Percentiles rank a stretch among this genome's conserved stretches.
Evolutionary conservation across 2,888 invertebrate species (phyloP).

Genomic region (Nebria brevicollis): DNA sequence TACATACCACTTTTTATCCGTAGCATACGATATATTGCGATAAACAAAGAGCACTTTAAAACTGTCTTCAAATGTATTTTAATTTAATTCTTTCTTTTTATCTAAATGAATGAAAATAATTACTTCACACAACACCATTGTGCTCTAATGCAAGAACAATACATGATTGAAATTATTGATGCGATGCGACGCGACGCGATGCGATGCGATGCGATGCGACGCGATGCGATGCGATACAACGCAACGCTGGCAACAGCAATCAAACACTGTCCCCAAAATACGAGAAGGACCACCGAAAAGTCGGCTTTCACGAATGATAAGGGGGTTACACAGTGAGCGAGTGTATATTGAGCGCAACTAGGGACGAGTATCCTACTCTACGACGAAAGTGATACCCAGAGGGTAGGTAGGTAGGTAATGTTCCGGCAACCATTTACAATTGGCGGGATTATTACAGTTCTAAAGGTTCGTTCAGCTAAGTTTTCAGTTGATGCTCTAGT

Average conservation of each 20-base stretch:
- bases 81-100: too few relatives aligned
- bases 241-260: background rate
- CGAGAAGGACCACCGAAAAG: background rate
- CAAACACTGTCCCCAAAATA: background rate
- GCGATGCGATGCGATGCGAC: background rate
- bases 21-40: too few relatives aligned
- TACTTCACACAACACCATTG: too few relatives aligned
- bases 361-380: background rate
- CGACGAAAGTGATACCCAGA: background rate
- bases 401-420: background rate
- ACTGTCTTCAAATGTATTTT: too few relatives aligned
- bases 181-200: too few relatives aligned
- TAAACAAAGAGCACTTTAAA: too few relatives aligned
- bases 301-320: background rate
- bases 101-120: too few relatives aligned
- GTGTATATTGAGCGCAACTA: background rate
- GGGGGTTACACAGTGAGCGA: background rate
- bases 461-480: background rate
- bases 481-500: background rate
- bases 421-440: background rate
- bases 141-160: too few relatives aligned
- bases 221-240: background rate
- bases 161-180: too few relatives aligned
- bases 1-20: too few relatives aligned
- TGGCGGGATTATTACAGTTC: background rate